Base-by-base conservation (phyloP, 2,113 vertebrate species). In the Hydrolagus affinis region DNA sequence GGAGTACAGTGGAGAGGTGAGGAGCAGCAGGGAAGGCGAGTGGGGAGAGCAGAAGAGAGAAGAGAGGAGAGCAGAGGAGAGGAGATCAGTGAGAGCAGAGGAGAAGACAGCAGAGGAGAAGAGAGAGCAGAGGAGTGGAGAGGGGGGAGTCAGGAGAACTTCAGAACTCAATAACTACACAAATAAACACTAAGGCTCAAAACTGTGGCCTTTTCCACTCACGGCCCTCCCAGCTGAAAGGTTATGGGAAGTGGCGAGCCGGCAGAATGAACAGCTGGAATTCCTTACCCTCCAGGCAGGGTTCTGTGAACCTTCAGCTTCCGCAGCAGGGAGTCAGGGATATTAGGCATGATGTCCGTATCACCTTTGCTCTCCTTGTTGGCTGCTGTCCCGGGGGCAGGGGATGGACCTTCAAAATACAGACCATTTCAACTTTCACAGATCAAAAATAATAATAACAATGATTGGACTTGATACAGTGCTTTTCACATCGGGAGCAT, bases 301-400 rank as follows among this genome's bases (percentile, higher is more conserved):
- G 95, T 94, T 83, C 95, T 93, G 88, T 98, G 96, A 70, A 98
- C 95, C 83, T 96, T 94, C 15, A 99, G 94, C 88, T 98, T 98
- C 86, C 95, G 91, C 64, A 99, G 94, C 94, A 99, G 91, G 56
- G 96, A 86, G 12, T 99, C 97, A 73, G 97, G 95, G 92, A 98
- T 98, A 91, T 95, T 96, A 70, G 97, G 97, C 95, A 96, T 97
- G 86, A 96, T 94, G 8, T 98, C 96, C 11, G 92, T 91, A 86
- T 92, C 95, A 85, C 88, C 92, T 88, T 94, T 96, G 0, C 88
- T n/a, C 60, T 96, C 95, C 86, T 95, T 95, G 21, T 93, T 93
- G 64, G 90, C 92, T 85, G 87, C 25, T 32, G 90, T 89, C 64
- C 85, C 86, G 56, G 90, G 87, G 57, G 90, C 89, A 1, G 90